A percentile compares a stretch with the other conserved stretches of the same genome.
Evolutionary conservation across 2,113 vertebrate genomes (phyloP).

Genomic region (Colaptes auratus): DNA sequence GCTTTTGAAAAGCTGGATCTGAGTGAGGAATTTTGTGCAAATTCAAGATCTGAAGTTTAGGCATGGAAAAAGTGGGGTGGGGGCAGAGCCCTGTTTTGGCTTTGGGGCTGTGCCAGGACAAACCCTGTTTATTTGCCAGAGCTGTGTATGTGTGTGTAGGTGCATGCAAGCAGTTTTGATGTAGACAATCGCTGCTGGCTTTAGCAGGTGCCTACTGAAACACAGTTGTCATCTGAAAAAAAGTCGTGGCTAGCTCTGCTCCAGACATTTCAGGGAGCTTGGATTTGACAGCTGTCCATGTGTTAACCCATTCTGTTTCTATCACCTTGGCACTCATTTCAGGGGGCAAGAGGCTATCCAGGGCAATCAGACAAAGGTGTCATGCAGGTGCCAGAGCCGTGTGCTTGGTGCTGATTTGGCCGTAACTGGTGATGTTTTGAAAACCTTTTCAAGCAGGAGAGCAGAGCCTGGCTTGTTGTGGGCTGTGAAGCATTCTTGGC

Average conservation of each 20-base stretch:
- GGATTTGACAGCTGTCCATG: background rate
- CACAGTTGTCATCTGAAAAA: background rate
- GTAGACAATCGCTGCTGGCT: rapidly evolving
- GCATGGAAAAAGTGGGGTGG: background rate
- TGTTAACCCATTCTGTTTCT: background rate
- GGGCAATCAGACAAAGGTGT: background rate
- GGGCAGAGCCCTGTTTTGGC: background rate
- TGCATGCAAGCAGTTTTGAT: background rate
- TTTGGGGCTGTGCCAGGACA: background rate
- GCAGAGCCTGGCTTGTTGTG: rapidly evolving
- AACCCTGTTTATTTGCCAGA: background rate
- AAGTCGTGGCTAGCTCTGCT: background rate
- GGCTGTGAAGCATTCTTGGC: background rate
- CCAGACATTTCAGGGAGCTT: background rate
- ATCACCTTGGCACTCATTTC: background rate
- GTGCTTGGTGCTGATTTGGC: background rate
- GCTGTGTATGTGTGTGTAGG: rapidly evolving
- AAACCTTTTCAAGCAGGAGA: background rate
- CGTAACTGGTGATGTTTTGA: background rate
- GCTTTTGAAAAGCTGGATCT: background rate
- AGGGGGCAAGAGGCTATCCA: rapidly evolving
- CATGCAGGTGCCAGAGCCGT: background rate
- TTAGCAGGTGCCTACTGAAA: background rate
- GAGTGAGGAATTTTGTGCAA: background rate
- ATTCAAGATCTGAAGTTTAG: background rate